A percentile compares a stretch with the other conserved stretches of the same genome.
Conservation (phyloP, 2,888 invertebrate species). For the Netelia virgata region DNA sequence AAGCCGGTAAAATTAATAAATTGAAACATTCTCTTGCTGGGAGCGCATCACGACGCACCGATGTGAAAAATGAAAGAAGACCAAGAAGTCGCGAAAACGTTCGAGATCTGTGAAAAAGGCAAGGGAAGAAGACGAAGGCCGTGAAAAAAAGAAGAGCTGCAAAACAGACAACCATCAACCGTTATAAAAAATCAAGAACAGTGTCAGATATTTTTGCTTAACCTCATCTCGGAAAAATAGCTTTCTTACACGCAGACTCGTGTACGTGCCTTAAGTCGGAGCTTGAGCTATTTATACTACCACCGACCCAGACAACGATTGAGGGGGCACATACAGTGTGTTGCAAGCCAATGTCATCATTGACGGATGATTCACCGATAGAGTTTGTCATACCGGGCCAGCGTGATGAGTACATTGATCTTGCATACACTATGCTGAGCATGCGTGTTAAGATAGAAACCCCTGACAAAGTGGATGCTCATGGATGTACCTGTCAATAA, state of each 20-base stretch:
- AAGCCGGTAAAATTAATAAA: background rate
- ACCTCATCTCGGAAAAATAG: background rate
- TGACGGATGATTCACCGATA: constrained; percentile 70
- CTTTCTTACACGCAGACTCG: constrained; percentile 21
- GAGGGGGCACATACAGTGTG: constrained; percentile 68
- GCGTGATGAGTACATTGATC: constrained; percentile 72
- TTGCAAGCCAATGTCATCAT: constrained; percentile 70
- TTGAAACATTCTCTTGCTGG: background rate
- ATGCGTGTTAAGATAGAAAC: background rate
- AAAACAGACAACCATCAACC: background rate
- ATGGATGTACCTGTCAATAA: too few relatives aligned
- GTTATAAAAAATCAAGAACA: background rate
- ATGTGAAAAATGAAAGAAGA: background rate
- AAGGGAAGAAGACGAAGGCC: background rate
- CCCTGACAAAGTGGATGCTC: constrained; percentile 14
- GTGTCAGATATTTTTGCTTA: constrained; percentile 60
- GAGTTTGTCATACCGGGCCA: constrained; percentile 72
- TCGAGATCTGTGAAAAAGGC: background rate
- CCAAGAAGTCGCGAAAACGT: background rate
- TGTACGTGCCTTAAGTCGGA: constrained; percentile 33
- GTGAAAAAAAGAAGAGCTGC: constrained; percentile 10
- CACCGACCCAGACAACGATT: constrained; percentile 70
- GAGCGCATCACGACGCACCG: background rate
- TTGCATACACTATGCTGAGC: constrained; percentile 68
- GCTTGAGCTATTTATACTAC: constrained; percentile 56